Percentiles rank a stretch among this genome's conserved stretches.
phyloP scores from a whole-genome alignment of 2,888 invertebrate genomes.

The Agriopis marginaria region DNA sequence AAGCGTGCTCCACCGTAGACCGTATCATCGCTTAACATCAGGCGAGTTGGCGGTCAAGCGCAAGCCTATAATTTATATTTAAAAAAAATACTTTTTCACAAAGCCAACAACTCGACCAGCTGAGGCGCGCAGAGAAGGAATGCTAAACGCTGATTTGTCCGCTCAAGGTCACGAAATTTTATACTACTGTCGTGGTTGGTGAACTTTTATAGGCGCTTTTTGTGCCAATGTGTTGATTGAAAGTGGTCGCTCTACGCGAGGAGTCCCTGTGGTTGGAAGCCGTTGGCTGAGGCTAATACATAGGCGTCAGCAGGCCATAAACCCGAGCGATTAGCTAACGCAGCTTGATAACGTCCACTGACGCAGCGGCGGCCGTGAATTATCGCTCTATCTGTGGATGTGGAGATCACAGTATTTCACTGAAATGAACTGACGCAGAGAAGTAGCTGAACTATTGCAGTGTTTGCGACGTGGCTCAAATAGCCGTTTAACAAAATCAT shows the following conservation, averaged over 20 bases:
- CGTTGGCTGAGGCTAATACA: conserved; percentile 16
- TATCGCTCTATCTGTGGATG: background rate
- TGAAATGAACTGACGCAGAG: background rate
- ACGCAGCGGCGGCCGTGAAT: conserved; percentile 15
- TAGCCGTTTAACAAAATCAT: background rate
- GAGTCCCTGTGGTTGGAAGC: background rate
- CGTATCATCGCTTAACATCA: too few relatives aligned
- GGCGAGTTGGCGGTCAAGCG: too few relatives aligned
- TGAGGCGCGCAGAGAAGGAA: background rate
- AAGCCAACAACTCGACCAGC: background rate
- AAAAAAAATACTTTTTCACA: too few relatives aligned
- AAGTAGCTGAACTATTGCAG: background rate
- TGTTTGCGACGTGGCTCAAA: background rate
- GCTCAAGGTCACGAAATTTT: background rate
- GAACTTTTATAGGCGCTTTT: background rate
- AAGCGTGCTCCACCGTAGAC: too few relatives aligned
- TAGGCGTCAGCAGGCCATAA: conserved; percentile 31
- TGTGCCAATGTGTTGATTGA: background rate
- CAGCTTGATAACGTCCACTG: conserved; percentile 30
- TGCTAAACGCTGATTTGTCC: background rate
- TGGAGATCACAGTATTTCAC: background rate
- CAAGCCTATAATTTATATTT: too few relatives aligned
- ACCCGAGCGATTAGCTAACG: conserved; percentile 33
- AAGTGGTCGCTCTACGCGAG: background rate
- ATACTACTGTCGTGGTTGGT: background rate